These are phyloP conservation scores for Babylonia areolata DNA, from an alignment of 1,140 invertebrate species.

Conservation along the genomic window DNA sequence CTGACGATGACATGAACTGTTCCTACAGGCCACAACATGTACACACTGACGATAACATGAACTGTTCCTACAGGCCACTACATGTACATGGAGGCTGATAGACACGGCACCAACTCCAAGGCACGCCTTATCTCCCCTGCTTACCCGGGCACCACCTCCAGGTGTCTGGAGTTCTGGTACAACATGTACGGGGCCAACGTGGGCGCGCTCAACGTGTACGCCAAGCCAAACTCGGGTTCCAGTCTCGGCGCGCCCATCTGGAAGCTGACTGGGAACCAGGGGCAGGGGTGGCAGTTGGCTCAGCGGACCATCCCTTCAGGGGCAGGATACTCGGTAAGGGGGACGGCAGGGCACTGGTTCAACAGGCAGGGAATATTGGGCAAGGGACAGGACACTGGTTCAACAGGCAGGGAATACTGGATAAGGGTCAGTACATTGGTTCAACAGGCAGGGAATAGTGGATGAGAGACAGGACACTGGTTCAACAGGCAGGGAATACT, in stretches of 20 bases:
- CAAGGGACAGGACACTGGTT: no score
- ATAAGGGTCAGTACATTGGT: no score
- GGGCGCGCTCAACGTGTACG: slow-evolving; percentile 62
- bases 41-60: no score
- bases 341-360: no score
- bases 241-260: slow-evolving; percentile 54
- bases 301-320: slow-evolving; percentile 57
- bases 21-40: no score
- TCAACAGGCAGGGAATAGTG: no score
- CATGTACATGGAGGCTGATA: slow-evolving; percentile 71
- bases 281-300: slow-evolving; percentile 65
- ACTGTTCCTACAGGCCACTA: slow-evolving; percentile 64
- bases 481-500: no score
- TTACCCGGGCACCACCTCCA: slow-evolving; percentile 47
- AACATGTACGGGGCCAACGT: slow-evolving; percentile 67
- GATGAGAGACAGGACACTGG: no score
- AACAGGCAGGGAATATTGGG: no score
- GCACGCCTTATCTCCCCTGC: slow-evolving; percentile 54
- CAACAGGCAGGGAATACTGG: no score
- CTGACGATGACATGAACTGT: no score
- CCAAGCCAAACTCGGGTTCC: slow-evolving; percentile 34
- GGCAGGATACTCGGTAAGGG: slow-evolving; percentile 54
- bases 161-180: slow-evolving; percentile 69
- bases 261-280: slow-evolving; percentile 63
- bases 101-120: slow-evolving; percentile 56